Evolutionary conservation across 2,888 invertebrate species (phyloP).

Genomic region (Hyppa rectilinea): DNA sequence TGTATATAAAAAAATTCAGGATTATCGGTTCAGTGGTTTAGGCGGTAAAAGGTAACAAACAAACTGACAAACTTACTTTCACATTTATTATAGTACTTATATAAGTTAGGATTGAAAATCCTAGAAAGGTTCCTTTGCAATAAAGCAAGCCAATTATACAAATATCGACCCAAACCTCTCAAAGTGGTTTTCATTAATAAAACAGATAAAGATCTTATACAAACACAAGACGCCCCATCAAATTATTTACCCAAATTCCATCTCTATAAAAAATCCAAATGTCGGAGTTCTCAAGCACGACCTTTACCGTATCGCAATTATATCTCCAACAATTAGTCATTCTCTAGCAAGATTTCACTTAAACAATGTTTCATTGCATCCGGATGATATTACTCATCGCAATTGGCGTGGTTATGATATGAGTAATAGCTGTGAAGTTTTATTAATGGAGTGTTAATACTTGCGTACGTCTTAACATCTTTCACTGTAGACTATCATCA

Average conservation of each 20-base stretch:
- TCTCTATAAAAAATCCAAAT: slow-evolving; percentile 36
- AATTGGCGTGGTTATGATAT: slow-evolving; percentile 54
- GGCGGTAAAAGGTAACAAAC: too few relatives aligned
- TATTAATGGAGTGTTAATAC: slow-evolving; percentile 42
- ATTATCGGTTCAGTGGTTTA: too few relatives aligned
- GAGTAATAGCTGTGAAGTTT: slow-evolving; percentile 37
- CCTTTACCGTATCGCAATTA: slow-evolving; percentile 55
- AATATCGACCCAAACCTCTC: neutral
- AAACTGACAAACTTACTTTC: too few relatives aligned
- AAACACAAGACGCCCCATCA: neutral
- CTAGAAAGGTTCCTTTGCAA: neutral
- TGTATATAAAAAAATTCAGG: too few relatives aligned
- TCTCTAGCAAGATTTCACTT: slow-evolving; percentile 57
- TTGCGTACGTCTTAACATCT: neutral
- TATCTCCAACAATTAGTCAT: slow-evolving; percentile 62
- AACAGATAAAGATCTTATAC: neutral
- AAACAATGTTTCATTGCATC: slow-evolving; percentile 61
- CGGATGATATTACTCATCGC: slow-evolving; percentile 69
- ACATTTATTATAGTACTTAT: too few relatives aligned
- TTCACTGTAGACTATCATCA: neutral
- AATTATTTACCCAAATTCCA: slow-evolving; percentile 39
- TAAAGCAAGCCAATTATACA: neutral
- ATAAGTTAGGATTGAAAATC: too few relatives aligned
- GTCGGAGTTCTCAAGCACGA: slow-evolving; percentile 47
- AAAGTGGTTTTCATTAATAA: slow-evolving; percentile 1